Percentiles rank a stretch among this genome's conserved stretches.
phyloP scores from a whole-genome alignment of 1,140 invertebrate genomes.

The Scaptomyza pallida region DNA sequence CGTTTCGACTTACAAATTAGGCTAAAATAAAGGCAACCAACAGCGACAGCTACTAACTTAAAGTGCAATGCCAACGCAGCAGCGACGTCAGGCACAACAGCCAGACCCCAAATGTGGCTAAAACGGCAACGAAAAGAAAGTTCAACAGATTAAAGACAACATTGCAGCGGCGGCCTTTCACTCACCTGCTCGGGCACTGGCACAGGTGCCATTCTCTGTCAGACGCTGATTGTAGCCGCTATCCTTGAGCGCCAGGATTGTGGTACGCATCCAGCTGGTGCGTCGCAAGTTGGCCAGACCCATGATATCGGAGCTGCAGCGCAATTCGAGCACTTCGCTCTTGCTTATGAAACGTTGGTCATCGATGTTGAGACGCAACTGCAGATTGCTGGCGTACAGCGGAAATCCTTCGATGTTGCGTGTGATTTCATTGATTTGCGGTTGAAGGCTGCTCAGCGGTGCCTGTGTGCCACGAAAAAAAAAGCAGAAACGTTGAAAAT shows the following conservation, averaged over 20 bases:
- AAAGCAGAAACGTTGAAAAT: neutral
- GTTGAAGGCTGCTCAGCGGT: slow-evolving; percentile 60
- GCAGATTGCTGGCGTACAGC: slow-evolving; percentile 73
- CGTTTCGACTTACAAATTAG: slow-evolving; percentile 46
- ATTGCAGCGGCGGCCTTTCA: neutral
- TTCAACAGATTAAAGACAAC: neutral
- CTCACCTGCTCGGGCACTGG: slow-evolving; percentile 59
- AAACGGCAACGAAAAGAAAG: neutral
- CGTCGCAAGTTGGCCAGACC: slow-evolving; percentile 51
- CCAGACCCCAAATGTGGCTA: slow-evolving; percentile 56
- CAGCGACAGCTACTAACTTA: slow-evolving; percentile 68
- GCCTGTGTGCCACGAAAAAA: slow-evolving; percentile 57
- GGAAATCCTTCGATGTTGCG: slow-evolving; percentile 71
- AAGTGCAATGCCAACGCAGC: slow-evolving; percentile 57
- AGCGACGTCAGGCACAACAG: slow-evolving; percentile 52
- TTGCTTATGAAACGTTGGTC: slow-evolving; percentile 78
- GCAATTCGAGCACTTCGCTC: slow-evolving; percentile 75
- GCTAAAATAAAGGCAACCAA: slow-evolving; percentile 55
- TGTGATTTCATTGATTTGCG: slow-evolving; percentile 80
- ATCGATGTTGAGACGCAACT: slow-evolving; percentile 74
- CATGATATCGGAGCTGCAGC: slow-evolving; percentile 77
- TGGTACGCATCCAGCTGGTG: slow-evolving; percentile 60
- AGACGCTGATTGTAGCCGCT: slow-evolving; percentile 74
- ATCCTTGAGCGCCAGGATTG: slow-evolving; percentile 72
- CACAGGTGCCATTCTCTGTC: slow-evolving; percentile 63